Evolutionary conservation across 1,140 invertebrate genomes (phyloP), one percentile per base, ranked within the genome.

Genomic region (Penaeus vannamei): DNA sequence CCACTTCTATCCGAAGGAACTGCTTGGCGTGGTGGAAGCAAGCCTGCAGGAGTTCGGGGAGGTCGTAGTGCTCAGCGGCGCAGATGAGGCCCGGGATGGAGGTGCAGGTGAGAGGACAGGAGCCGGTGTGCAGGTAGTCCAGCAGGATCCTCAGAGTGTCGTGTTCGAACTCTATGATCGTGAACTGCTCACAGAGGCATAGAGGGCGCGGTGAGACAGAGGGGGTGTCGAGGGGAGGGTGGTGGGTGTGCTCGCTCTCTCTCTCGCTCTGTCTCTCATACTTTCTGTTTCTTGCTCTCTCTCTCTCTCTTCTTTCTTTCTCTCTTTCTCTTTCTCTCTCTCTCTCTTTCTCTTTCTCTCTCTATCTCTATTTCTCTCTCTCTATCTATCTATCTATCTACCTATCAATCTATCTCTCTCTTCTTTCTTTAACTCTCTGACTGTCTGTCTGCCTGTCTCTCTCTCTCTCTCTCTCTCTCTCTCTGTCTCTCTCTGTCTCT

Each of bases 21-120:
- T 98, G 97, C 93, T 98, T 98, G 84, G 97, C 97, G 92, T 98
- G 97, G 93, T 98, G 97, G 93, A 98, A 98, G 93, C 97, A 98
- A 0, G 97, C 97, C 92, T 98, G 97, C 46, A 98, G 94, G 32
- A 98, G 94, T 93, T 98, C 98, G 0, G 98, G 97, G 61, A 98
- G 93, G 93, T 98, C 97, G 92, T 98, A 98, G 92, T 98, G 97
- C 92, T 98, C 97, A 0, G 97, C 97, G 1, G 97, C 97, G 92
- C 97, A 98, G 87, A 98, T 98, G 1, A 98, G 94, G 7, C 97
- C 97, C 3, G 97, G 97, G 91, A 98, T 98, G 86, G 97, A 97
- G 90, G 96, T 96, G 93, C 97, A 98, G 1, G 97, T 98, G 17
- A 98, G 93, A 0, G 97, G 96, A 93, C 97, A 98, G 36, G 97